Evolutionary conservation across 2,888 invertebrate genomes (phyloP), one percentile per base, ranked within the genome.

Genomic region (Plebejus melissa): DNA sequence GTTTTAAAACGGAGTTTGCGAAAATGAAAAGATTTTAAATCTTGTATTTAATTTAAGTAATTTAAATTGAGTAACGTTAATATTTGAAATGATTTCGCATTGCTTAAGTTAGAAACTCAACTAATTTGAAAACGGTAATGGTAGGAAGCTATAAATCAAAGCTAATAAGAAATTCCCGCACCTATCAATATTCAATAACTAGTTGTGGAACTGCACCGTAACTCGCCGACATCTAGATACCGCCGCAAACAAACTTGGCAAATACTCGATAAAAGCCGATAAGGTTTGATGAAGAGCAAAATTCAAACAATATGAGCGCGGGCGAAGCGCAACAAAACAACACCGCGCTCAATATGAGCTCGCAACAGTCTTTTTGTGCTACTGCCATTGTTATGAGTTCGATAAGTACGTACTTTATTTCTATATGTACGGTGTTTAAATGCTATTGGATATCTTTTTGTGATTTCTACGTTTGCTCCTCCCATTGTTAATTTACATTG

Each of bases 251-350:
- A 41, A 70, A 70, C 41, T 46, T 13, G 11, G 46, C 22, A 71
- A 71, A 71, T 72, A 72, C 50, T 50, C 72, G 54, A 72, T 54
- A 50, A 50, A 72, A 54, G n/a, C 22, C 71, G 72, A 54, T 46
- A 32, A 70, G 50, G 54, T 54, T 72, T 72, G 72, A 72, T 72
- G 72, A 72, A 54, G 72, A 72, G 72, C 28, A 50, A 72, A 50
- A 54, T 72, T 72, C 72, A 72, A 72, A 72, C 72, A 72, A 72
- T 72, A 72, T 72, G 13, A 22, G 32, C 28, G 46, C 46, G 16
- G 16, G n/a, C 72, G 50, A 50, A 71, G 50, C 50, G 72, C 54
- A 54, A 54, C 72, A 32, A 7, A 72, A 72, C 72, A 72, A 72
- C 50, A 72, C 28, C 32, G 71, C 22, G 72, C 72, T 54, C 54